Percentiles rank a stretch among this genome's conserved stretches.
Evolutionary conservation across 2,113 vertebrate genomes (phyloP).

Genomic region (Mus pahari): DNA sequence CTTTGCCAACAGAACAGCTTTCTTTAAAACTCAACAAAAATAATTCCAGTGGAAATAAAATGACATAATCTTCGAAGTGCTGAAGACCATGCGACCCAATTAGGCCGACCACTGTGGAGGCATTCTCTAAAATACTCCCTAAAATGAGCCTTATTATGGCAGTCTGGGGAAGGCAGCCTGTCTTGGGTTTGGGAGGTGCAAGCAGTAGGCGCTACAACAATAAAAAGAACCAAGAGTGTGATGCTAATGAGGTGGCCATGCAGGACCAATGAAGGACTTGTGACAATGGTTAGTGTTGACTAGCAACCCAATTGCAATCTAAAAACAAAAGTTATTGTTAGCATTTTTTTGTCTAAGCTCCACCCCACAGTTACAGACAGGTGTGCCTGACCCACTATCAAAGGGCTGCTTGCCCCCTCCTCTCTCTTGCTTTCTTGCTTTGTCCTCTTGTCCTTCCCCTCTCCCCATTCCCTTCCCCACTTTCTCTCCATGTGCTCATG

Average conservation of each 20-base stretch:
- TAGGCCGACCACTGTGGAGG: background rate
- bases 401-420: too few relatives aligned
- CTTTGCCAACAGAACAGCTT: constrained; percentile 61
- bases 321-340: background rate
- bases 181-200: constrained; percentile 1
- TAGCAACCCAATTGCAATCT: background rate
- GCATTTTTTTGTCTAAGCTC: too few relatives aligned
- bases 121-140: constrained; percentile 14
- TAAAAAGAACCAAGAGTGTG: background rate
- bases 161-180: background rate
- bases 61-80: constrained; percentile 47
- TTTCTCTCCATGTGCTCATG: too few relatives aligned
- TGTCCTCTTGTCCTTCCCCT: too few relatives aligned
- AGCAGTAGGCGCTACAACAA: background rate
- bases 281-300: too few relatives aligned
- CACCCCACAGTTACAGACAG: too few relatives aligned
- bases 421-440: too few relatives aligned
- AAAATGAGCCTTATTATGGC: constrained; percentile 38
- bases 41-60: constrained; percentile 69
- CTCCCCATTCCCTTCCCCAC: too few relatives aligned
- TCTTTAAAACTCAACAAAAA: constrained; percentile 64
- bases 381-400: too few relatives aligned
- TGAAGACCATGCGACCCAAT: constrained; percentile 53
- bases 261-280: background rate
- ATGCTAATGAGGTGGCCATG: background rate